These are phyloP conservation scores for Aurelia coerulea DNA, from an alignment of 30 jellyfish, hydroid and myxozoan genomes.

Conservation along the genomic window DNA sequence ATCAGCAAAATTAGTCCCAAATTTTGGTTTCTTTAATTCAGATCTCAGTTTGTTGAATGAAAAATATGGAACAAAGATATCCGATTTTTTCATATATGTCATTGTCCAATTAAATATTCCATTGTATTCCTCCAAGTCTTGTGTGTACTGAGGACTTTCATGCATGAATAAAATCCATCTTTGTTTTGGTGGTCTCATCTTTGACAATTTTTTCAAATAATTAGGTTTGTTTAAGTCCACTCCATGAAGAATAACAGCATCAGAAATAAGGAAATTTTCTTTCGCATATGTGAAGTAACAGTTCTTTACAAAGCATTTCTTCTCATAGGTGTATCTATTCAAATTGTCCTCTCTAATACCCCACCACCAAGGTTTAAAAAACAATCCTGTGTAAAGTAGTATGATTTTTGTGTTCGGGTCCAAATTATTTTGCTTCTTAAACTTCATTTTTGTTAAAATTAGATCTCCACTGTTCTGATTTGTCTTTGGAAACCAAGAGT, in stretches of 20 bases:
- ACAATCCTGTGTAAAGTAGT: constrained; percentile 82
- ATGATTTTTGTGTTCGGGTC: constrained; percentile 49
- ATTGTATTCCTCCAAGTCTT: constrained; percentile 54
- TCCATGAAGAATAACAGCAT: constrained; percentile 92
- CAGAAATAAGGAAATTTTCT: constrained; percentile 65
- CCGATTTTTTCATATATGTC: constrained; percentile 91
- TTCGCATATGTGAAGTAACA: constrained; percentile 87
- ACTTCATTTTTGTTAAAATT: background rate
- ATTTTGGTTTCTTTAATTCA: constrained; percentile 11
- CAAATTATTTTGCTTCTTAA: constrained; percentile 1
- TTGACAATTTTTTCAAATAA: constrained; percentile 53
- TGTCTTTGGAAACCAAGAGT: background rate
- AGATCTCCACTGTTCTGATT: background rate
- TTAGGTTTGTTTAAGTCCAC: constrained; percentile 84
- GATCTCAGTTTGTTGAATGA: constrained; percentile 28
- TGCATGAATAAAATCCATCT: constrained; percentile 95
- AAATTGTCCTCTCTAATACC: constrained; percentile 44
- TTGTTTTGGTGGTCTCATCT: constrained; percentile 64
- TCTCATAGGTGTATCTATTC: constrained; percentile 62
- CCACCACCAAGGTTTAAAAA: constrained; percentile 85
- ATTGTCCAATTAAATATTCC: constrained; percentile 95
- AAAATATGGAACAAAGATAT: constrained; percentile 84
- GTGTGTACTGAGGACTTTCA: constrained; percentile 86
- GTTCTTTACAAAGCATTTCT: constrained; percentile 65
- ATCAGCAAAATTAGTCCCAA: constrained; percentile 62